Evolutionary conservation across 2,797 vertebrate species (phyloP).

Genomic region (Oceanodroma leucorhoa): DNA sequence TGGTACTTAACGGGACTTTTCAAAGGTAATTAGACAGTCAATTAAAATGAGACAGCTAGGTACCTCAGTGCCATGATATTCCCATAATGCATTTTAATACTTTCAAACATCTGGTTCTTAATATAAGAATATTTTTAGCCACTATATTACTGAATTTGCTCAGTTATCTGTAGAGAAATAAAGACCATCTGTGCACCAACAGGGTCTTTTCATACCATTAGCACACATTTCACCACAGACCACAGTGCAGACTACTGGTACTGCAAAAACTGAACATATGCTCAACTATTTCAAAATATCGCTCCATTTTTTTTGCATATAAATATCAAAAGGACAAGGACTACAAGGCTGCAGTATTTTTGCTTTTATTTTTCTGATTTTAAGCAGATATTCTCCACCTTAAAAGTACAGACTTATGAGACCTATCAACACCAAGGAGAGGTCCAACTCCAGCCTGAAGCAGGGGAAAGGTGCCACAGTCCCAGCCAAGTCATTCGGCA

Average conservation of each 20-base stretch:
- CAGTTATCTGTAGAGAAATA: neutral
- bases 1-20: neutral
- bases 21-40: neutral
- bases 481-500: neutral
- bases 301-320: fast-evolving
- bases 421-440: neutral
- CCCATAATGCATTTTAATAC: neutral
- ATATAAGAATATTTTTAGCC: neutral
- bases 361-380: neutral
- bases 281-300: neutral
- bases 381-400: neutral
- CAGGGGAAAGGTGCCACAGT: neutral
- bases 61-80: neutral
- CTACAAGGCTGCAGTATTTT: neutral
- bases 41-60: neutral
- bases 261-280: neutral
- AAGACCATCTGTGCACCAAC: neutral
- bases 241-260: neutral
- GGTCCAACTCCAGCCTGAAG: neutral
- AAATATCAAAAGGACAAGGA: neutral
- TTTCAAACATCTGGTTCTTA: neutral
- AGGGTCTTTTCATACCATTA: neutral
- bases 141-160: neutral
- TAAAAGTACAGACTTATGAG: neutral
- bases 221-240: neutral